A percentile compares a stretch with the other conserved stretches of the same genome.
Evolutionary conservation across 2,888 invertebrate species (phyloP).

Genomic region (Pseudolycoriella hygida): DNA sequence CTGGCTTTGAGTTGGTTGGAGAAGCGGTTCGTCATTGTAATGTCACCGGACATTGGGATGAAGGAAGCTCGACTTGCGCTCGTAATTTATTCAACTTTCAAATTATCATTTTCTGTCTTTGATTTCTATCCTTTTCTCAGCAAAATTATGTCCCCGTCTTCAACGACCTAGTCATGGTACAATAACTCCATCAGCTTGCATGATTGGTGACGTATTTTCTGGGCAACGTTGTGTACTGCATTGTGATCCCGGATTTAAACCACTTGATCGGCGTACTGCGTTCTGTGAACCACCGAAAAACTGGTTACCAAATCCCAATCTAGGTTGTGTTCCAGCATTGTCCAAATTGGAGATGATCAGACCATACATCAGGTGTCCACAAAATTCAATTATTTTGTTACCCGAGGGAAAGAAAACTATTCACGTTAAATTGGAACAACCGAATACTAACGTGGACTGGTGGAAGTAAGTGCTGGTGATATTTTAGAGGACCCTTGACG

Average conservation of each 20-base stretch:
- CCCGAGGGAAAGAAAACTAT: constrained; percentile 24
- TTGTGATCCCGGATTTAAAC: constrained; percentile 31
- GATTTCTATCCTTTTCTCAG: constrained; percentile 15
- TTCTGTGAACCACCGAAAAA: constrained; percentile 21
- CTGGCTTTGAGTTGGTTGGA: constrained; percentile 36
- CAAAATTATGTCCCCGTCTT: constrained; percentile 31
- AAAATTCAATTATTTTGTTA: constrained; percentile 37
- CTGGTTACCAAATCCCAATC: constrained; percentile 22
- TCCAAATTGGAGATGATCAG: constrained; percentile 23
- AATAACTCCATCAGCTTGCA: constrained; percentile 33
- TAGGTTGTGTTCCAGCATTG: constrained; percentile 18
- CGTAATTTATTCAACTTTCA: constrained; percentile 25
- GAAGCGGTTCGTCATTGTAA: constrained; percentile 33
- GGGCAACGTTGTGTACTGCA: constrained; percentile 32
- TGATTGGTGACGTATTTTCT: constrained; percentile 27
- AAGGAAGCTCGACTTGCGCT: constrained; percentile 31
- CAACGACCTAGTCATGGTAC: constrained; percentile 31
- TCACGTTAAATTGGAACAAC: constrained; percentile 31
- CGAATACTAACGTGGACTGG: constrained; percentile 47
- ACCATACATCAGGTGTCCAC: constrained; percentile 45
- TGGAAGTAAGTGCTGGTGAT: constrained; percentile 28
- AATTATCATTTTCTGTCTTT: neutral
- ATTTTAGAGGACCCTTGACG: no score
- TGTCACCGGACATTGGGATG: constrained; percentile 31
- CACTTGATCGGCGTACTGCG: constrained; percentile 19